Conservation (phyloP, 2,888 invertebrate species). For the Nyleta sp. region DNA sequence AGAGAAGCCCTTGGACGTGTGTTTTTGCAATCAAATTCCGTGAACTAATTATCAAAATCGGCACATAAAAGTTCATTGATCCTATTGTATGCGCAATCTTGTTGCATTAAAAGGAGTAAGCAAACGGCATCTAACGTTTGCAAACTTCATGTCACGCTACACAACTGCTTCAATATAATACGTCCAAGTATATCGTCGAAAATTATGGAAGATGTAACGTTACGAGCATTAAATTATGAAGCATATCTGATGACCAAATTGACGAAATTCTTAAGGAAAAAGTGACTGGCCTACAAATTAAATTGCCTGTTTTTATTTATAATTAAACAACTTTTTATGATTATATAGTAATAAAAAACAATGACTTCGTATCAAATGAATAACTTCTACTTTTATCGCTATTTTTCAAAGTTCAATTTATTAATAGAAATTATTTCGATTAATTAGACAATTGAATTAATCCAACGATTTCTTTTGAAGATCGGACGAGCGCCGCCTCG, state of each 20-base stretch:
- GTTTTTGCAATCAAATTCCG: too few relatives aligned
- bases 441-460: not conserved
- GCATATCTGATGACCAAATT: constrained; percentile 34
- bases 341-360: too few relatives aligned
- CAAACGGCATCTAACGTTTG: constrained; percentile 60
- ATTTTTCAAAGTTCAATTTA: too few relatives aligned
- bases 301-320: too few relatives aligned
- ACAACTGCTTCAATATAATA: constrained; percentile 55
- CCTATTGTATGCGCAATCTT: constrained; percentile 46
- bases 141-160: constrained; percentile 62
- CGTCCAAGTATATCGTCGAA: constrained; percentile 24
- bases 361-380: too few relatives aligned
- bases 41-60: constrained; percentile 27
- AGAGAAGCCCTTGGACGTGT: too few relatives aligned
- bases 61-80: constrained; percentile 59
- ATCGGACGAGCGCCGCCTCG: too few relatives aligned
- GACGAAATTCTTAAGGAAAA: not conserved
- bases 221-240: constrained; percentile 33
- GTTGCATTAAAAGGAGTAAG: constrained; percentile 51
- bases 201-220: constrained; percentile 44
- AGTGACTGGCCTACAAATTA: not conserved
- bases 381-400: too few relatives aligned
- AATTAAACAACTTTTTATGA: too few relatives aligned
- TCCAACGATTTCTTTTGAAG: not conserved
- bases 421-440: too few relatives aligned